phyloP scores from a whole-genome alignment of 53 echinoderm and acorn worm species.

The Zoroaster sp. region DNA sequence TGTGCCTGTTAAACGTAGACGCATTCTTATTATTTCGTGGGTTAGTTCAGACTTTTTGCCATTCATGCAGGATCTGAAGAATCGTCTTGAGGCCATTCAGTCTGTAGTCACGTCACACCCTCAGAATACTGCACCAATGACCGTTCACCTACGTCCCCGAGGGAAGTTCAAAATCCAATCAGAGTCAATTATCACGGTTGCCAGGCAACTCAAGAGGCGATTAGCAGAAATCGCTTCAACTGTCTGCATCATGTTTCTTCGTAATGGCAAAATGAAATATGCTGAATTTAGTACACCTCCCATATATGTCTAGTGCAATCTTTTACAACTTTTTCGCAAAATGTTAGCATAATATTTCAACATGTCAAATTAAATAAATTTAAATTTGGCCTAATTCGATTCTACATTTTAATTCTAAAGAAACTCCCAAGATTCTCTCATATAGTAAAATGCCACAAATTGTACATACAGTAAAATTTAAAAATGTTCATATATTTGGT shows the following conservation, averaged over 20 bases:
- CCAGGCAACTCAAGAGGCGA: constrained; percentile 28
- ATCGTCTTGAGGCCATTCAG: neutral
- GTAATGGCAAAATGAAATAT: constrained; percentile 54
- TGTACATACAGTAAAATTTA: too few relatives aligned
- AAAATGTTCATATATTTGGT: too few relatives aligned
- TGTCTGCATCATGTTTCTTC: constrained; percentile 30
- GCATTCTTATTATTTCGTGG: too few relatives aligned
- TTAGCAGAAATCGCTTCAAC: constrained; percentile 28
- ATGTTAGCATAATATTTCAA: too few relatives aligned
- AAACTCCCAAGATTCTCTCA: too few relatives aligned
- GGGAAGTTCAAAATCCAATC: neutral
- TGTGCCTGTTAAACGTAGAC: too few relatives aligned
- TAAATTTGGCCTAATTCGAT: too few relatives aligned
- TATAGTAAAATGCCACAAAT: too few relatives aligned
- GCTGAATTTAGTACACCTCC: neutral
- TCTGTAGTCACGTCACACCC: neutral
- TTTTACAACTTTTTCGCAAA: neutral
- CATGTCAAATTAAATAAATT: too few relatives aligned
- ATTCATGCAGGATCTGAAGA: neutral
- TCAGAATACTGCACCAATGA: neutral
- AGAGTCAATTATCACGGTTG: neutral
- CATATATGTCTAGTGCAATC: neutral
- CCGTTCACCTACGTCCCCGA: neutral
- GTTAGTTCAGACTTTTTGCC: too few relatives aligned
- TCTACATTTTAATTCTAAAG: too few relatives aligned